Evolutionary conservation across 2,888 invertebrate species (phyloP).

Genomic region (Acanthococcus lagerstroemiae): DNA sequence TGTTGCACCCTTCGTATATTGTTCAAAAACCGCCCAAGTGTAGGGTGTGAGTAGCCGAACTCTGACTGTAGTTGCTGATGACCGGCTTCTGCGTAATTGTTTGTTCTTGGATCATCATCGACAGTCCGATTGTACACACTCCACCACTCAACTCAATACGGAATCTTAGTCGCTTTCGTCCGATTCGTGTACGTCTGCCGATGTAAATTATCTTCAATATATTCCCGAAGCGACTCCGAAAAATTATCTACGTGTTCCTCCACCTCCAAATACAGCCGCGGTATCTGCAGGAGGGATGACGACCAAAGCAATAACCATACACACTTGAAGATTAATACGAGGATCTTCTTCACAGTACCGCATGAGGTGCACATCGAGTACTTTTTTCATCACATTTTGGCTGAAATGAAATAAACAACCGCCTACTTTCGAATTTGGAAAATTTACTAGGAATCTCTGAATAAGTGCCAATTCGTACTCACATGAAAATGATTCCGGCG

Average conservation of each 20-base stretch:
- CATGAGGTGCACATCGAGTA: background rate
- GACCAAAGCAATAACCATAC: background rate
- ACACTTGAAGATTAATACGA: background rate
- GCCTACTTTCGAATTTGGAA: background rate
- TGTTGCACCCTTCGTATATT: too few species aligned
- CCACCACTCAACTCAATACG: background rate
- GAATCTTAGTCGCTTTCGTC: too few species aligned
- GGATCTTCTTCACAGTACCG: background rate
- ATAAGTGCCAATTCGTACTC: background rate
- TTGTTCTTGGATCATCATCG: too few species aligned
- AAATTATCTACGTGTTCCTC: background rate
- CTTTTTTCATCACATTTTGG: background rate
- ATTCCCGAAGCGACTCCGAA: background rate
- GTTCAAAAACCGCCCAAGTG: too few species aligned
- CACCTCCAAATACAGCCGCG: background rate
- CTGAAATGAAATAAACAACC: background rate
- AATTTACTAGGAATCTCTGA: background rate
- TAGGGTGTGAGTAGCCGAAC: too few species aligned
- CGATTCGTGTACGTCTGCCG: background rate
- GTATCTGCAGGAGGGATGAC: background rate
- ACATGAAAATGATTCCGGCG: background rate
- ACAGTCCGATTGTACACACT: background rate
- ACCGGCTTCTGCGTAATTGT: too few species aligned
- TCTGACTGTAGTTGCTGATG: too few species aligned
- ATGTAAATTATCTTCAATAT: background rate